Evolutionary conservation across 2,888 invertebrate genomes (phyloP), one percentile per base, ranked within the genome.

Genomic region (Encarsia formosa): DNA sequence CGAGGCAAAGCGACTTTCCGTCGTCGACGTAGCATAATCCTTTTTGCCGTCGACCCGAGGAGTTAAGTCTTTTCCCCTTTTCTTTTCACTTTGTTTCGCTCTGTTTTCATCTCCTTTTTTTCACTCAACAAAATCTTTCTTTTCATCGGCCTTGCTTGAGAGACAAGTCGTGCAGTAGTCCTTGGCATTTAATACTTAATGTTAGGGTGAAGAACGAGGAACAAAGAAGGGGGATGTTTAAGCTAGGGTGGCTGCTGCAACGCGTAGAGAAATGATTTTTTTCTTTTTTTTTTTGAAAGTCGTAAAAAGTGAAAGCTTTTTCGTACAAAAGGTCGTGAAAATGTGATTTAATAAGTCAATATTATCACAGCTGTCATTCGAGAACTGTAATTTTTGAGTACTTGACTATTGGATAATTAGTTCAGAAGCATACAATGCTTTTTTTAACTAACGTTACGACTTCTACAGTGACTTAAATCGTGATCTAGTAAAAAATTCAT

Each of bases 21-120:
- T 41, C 41, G 47, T 38, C 39, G 52, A 18, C 23, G 41, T 22
- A 41, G 48, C 31, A 40, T 49, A 49, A 53, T 53, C 49, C 49
- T 53, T 52, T 53, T 43, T 29, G 29, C 4, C 11, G 44, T n/a
- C 44, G 29, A 50, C 16, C 18, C 13, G 19, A 46, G n/a, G n/a
- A n/a, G n/a, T n/a, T n/a, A n/a, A n/a, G n/a, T n/a, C n/a, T n/a
- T 35, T 32, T 41, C 37, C 35, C 32, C 5, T 29, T 22, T 23
- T 23, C 39, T 43, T 24, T 41, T 24, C 20, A 18, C 32, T 13
- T 19, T 38, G 29, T 31, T 29, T 42, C 37, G n/a, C 32, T 42
- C 40, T 40, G 5, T 20, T 26, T 22, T 15, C 19, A 26, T 8
- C 19, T 24, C 45, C 15, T 18, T 37, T 20, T 32, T 32, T 23